These are phyloP conservation scores for Nymphalis c-album DNA, from an alignment of 2,888 invertebrate genomes.

Conservation along the genomic window DNA sequence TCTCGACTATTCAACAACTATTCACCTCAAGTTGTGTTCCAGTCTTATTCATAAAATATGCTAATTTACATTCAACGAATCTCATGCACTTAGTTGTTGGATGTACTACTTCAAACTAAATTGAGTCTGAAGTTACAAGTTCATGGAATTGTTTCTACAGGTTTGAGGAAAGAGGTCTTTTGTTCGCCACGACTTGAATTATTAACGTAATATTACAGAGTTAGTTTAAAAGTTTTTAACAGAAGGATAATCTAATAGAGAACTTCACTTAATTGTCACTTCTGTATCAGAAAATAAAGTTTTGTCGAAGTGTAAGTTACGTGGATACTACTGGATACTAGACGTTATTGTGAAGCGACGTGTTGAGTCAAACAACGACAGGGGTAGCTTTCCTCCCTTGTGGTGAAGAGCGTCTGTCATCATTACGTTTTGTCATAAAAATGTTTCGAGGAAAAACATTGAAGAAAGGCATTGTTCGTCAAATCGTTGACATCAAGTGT, in stretches of 20 bases:
- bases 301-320: conserved; percentile 13
- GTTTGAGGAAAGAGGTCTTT: conserved; percentile 21
- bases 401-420: conserved; percentile 36
- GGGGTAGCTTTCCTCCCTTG: conserved; percentile 31
- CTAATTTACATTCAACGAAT: conserved; percentile 62
- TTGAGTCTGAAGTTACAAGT: conserved; percentile 32
- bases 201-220: conserved; percentile 20
- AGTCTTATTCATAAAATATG: conserved; percentile 55
- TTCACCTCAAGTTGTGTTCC: conserved; percentile 55
- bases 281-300: background rate
- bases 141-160: conserved; percentile 23
- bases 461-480: conserved; percentile 36
- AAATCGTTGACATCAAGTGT: conserved; percentile 33
- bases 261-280: conserved; percentile 20
- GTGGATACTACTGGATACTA: conserved; percentile 9
- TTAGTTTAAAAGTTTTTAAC: conserved; percentile 9
- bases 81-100: conserved; percentile 38
- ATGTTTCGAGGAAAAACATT: conserved; percentile 35
- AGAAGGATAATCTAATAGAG: background rate
- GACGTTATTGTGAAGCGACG: conserved; percentile 24
- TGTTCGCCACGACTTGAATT: conserved; percentile 25
- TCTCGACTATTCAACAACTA: conserved; percentile 53
- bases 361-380: conserved; percentile 29
- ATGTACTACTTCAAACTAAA: conserved; percentile 34
- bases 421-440: conserved; percentile 38